Evolutionary conservation across 2,888 invertebrate genomes (phyloP).

Genomic region (Galerucella calmariensis): DNA sequence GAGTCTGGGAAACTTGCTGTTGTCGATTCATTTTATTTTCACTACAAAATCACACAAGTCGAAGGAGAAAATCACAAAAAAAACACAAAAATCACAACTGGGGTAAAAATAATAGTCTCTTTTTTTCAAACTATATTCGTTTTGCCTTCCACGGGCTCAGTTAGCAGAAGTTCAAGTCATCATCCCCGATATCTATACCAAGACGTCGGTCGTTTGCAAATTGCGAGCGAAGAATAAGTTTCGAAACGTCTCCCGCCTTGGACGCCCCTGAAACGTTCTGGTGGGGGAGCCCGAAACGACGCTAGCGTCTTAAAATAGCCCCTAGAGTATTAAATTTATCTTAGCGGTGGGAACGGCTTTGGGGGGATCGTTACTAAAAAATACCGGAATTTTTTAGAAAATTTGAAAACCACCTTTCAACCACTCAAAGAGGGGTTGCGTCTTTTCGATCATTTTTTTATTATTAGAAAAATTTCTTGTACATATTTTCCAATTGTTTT

Average conservation of each 20-base stretch:
- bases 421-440: too few species aligned
- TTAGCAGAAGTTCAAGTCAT: constrained; percentile 82
- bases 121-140: constrained; percentile 41
- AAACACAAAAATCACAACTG: constrained; percentile 61
- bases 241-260: constrained; percentile 60
- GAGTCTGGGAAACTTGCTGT: constrained; percentile 66
- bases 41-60: constrained; percentile 60
- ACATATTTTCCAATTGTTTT: too few species aligned
- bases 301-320: constrained; percentile 38
- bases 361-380: not conserved
- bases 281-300: constrained; percentile 40
- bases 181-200: constrained; percentile 79
- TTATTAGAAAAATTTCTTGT: too few species aligned
- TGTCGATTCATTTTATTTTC: constrained; percentile 79
- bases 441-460: too few species aligned
- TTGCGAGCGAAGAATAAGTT: constrained; percentile 85
- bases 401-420: too few species aligned
- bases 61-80: constrained; percentile 56
- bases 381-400: not conserved
- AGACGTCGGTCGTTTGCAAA: constrained; percentile 95
- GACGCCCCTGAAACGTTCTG: constrained; percentile 46
- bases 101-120: constrained; percentile 57
- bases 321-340: constrained; percentile 11
- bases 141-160: constrained; percentile 67
- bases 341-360: constrained; percentile 5